Evolutionary conservation across 2,797 vertebrate species (phyloP), one percentile per base, ranked within the genome.

Genomic region (Rhinoraja longicauda): DNA sequence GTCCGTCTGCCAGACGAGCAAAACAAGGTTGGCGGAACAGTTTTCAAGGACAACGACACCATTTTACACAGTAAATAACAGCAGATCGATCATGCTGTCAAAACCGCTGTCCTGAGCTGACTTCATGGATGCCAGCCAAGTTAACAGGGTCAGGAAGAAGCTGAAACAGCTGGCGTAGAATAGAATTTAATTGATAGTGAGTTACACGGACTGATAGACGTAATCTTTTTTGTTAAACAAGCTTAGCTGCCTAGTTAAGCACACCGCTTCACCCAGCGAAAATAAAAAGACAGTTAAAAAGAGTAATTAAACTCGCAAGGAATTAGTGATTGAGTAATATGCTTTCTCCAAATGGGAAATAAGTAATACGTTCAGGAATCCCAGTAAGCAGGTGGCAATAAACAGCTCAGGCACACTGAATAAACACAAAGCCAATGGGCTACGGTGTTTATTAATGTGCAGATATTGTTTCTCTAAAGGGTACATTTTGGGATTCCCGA

Each of bases 81-180:
- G 62, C 19, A 67, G 84, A 88, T 88, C 84, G 15, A 88, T 88
- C 84, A 88, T 88, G 21, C 84, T 88, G 59, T 67, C 84, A 88
- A 9, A 64, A 67, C 59, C 21, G 84, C 29, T 67, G 62, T 88
- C 84, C 59, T 88, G 84, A 36, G 19, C 62, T 67, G 62, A 88
- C n/a, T 67, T 67, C 62, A 36, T 36, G n/a, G 84, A 64, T 36
- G 64, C 84, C 59, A 24, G 62, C 62, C 84, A 88, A 88, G 84
- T 88, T 64, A 9, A n/a, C 62, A 67, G 62, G 36, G 62, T 88
- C 84, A 67, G 21, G 36, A 88, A 67, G 17, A 64, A 88, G 17
- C 84, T 88, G 84, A 88, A 88, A 67, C 84, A 88, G 84, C 59
- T 88, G 84, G 59, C 36, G 84, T 67, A 32, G 32, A 88, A 88